Conservation (phyloP, 1,140 invertebrate species). For the Papilio dardanus region DNA sequence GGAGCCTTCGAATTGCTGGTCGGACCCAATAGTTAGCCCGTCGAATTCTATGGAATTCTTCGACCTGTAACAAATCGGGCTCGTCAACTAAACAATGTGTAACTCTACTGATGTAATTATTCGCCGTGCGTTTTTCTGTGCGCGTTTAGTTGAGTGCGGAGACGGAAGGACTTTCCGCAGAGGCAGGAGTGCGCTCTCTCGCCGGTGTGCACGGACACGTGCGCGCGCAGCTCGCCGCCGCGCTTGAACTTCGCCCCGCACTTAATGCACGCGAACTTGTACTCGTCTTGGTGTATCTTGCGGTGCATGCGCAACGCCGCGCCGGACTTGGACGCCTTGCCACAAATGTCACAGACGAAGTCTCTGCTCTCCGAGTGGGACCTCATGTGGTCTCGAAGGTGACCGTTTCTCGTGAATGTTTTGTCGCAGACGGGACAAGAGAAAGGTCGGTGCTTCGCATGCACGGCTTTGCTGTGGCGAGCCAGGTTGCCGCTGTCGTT, state of each 20-base stretch:
- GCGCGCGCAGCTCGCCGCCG: conserved; percentile 53
- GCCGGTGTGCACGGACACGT: conserved; percentile 61
- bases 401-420: conserved; percentile 76
- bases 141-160: conserved; percentile 57
- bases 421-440: conserved; percentile 78
- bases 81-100: conserved; percentile 34
- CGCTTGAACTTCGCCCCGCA: conserved; percentile 70
- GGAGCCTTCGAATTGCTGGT: conserved; percentile 3
- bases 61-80: conserved; percentile 57
- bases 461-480: conserved; percentile 74
- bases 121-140: conserved; percentile 49
- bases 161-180: conserved; percentile 61
- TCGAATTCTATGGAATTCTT: conserved; percentile 16
- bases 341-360: conserved; percentile 81
- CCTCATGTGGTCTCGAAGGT: conserved; percentile 69
- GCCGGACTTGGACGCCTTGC: conserved; percentile 56
- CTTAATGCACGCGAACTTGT: conserved; percentile 51
- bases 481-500: conserved; percentile 79
- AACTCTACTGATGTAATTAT: conserved; percentile 8
- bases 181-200: conserved; percentile 54
- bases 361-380: conserved; percentile 83
- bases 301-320: conserved; percentile 64
- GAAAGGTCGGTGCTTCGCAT: conserved; percentile 78
- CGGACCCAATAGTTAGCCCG: not conserved
- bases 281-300: conserved; percentile 46